Evolutionary conservation across 2,797 vertebrate genomes (phyloP).

Genomic region (Telmatherina bonti): DNA sequence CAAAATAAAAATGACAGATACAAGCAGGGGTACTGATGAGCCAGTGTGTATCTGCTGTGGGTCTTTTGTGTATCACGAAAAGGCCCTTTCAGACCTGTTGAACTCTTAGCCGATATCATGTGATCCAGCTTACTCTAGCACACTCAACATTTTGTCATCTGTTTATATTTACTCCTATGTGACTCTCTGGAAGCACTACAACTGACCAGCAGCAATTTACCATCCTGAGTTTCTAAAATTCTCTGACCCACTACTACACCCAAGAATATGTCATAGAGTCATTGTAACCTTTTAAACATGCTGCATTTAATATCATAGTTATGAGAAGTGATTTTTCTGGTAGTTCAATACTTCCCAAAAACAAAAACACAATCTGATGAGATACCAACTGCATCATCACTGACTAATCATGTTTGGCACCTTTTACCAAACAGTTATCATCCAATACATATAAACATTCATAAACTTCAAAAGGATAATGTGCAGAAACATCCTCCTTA

Average conservation of each 20-base stretch:
- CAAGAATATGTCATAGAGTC: neutral
- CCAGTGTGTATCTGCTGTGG: neutral
- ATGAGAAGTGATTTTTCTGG: neutral
- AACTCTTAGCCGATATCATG: neutral
- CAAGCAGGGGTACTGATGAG: neutral
- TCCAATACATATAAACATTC: neutral
- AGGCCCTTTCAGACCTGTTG: slow-evolving; percentile 2
- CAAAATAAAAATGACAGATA: neutral
- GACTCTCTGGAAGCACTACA: neutral
- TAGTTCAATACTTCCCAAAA: neutral
- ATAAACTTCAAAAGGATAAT: neutral
- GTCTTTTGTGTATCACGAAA: neutral
- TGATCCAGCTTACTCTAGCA: neutral
- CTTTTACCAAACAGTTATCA: neutral
- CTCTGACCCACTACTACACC: neutral
- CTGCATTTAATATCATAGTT: neutral
- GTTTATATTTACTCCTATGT: neutral
- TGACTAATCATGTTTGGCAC: neutral
- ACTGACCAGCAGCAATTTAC: neutral
- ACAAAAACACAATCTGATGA: neutral
- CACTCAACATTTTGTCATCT: neutral
- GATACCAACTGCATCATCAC: neutral
- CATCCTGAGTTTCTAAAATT: neutral
- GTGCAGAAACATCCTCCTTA: slow-evolving; percentile 12
- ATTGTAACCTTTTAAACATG: neutral